Percentiles rank a stretch among this genome's conserved stretches.
Conservation (phyloP, 2,888 invertebrate species). For the Arctia plantaginis region DNA sequence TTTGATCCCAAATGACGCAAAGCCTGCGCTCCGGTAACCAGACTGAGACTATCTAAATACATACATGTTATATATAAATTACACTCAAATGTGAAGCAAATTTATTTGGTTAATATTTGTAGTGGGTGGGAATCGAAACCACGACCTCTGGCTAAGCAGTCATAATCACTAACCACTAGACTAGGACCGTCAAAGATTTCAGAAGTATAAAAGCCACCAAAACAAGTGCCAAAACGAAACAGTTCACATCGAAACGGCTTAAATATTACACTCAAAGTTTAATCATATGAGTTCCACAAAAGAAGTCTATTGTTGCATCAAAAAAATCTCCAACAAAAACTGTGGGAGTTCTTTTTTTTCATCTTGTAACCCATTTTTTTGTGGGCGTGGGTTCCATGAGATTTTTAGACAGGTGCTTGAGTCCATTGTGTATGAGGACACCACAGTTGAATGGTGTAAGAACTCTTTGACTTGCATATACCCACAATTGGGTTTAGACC, state of each 20-base stretch:
- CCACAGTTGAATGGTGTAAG: constrained; percentile 17
- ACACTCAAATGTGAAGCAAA: no score
- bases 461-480: constrained; percentile 27
- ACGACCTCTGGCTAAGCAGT: background rate
- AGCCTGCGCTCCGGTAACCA: no score
- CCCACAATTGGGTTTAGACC: constrained; percentile 22
- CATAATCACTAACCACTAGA: background rate
- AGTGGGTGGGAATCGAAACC: background rate
- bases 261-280: constrained; percentile 25
- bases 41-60: no score
- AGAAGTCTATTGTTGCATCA: constrained; percentile 36
- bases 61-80: no score
- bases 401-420: constrained; percentile 73
- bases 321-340: constrained; percentile 54
- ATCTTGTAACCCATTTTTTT: constrained; percentile 78
- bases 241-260: constrained; percentile 11
- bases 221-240: constrained; percentile 11
- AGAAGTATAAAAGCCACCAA: background rate
- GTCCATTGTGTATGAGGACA: constrained; percentile 51
- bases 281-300: constrained; percentile 39
- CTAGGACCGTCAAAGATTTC: background rate
- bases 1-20: no score
- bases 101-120: background rate
- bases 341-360: constrained; percentile 58
- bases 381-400: constrained; percentile 76